phyloP scores from a whole-genome alignment of 2,888 invertebrate genomes.

The Caenorhabditis japonica region DNA sequence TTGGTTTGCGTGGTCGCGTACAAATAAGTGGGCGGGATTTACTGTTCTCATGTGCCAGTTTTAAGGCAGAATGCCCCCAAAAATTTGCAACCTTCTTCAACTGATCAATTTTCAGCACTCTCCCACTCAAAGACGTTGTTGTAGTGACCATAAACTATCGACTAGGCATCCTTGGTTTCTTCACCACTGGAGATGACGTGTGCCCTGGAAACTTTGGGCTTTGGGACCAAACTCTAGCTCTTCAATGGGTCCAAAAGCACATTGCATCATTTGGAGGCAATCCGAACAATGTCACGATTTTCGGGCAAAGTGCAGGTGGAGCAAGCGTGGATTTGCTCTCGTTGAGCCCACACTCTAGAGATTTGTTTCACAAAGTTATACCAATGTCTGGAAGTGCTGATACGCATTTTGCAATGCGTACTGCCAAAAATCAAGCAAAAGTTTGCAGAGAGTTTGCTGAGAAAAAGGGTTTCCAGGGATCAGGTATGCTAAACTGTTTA shows the following conservation, averaged over 20 bases:
- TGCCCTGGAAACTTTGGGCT: constrained; percentile 70
- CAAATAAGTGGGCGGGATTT: too few species aligned
- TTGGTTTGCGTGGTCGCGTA: too few species aligned
- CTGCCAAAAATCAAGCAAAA: constrained; percentile 20
- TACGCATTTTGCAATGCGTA: constrained; percentile 55
- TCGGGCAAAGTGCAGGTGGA: constrained; percentile 74
- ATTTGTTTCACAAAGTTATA: constrained; percentile 63
- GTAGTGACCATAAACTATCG: constrained; percentile 68
- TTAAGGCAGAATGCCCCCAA: too few species aligned
- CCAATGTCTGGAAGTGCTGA: constrained; percentile 64
- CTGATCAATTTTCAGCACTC: constrained; percentile 43
- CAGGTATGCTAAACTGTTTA: too few species aligned
- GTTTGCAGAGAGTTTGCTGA: constrained; percentile 48
- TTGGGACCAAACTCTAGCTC: constrained; percentile 74
- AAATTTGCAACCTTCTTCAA: too few species aligned
- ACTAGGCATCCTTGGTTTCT: constrained; percentile 70
- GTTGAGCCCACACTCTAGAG: constrained; percentile 65
- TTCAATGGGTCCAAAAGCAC: constrained; percentile 74
- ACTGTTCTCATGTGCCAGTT: too few species aligned
- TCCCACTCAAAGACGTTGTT: constrained; percentile 65
- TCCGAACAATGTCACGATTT: constrained; percentile 71
- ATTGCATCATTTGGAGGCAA: constrained; percentile 73
- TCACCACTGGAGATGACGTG: constrained; percentile 55
- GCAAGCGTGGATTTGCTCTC: constrained; percentile 61
- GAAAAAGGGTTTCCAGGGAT: constrained; percentile 43